Conservation (phyloP, 2,797 vertebrate genomes). For the Jordanella pulchra region DNA sequence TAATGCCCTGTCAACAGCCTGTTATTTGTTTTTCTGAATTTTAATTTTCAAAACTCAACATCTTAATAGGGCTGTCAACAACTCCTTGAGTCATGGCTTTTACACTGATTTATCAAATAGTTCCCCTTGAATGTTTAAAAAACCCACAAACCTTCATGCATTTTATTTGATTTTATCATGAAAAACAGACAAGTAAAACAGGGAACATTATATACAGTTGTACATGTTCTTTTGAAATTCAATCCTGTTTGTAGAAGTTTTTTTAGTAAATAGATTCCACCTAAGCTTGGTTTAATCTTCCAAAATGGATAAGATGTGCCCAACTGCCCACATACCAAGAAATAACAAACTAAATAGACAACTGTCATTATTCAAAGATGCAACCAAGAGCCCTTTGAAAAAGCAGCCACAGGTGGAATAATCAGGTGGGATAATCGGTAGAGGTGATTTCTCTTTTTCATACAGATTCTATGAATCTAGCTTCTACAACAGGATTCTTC, state of each 20-base stretch:
- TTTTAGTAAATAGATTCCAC: background rate
- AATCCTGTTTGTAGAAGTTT: too few species aligned
- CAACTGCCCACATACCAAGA: background rate
- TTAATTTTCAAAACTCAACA: conserved; percentile 25
- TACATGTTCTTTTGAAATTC: too few species aligned
- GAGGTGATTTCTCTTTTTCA: too few species aligned
- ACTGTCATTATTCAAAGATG: too few species aligned
- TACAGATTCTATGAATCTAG: too few species aligned
- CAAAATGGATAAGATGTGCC: background rate
- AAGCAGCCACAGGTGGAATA: too few species aligned
- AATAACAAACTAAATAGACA: background rate
- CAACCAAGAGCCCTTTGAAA: too few species aligned
- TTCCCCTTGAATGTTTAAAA: background rate
- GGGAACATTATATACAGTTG: background rate
- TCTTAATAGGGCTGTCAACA: conserved; percentile 19
- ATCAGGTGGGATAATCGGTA: too few species aligned
- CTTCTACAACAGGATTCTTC: too few species aligned
- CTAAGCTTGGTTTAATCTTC: background rate
- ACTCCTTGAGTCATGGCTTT: background rate
- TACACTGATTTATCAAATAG: background rate
- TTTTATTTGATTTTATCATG: background rate
- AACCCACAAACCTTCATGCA: background rate
- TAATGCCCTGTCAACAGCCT: conserved; percentile 32
- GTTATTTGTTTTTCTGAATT: conserved; percentile 49
- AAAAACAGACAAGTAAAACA: background rate